These are phyloP conservation scores for Cryptus viduatorius DNA, from an alignment of 2,888 invertebrate genomes.

Conservation along the genomic window DNA sequence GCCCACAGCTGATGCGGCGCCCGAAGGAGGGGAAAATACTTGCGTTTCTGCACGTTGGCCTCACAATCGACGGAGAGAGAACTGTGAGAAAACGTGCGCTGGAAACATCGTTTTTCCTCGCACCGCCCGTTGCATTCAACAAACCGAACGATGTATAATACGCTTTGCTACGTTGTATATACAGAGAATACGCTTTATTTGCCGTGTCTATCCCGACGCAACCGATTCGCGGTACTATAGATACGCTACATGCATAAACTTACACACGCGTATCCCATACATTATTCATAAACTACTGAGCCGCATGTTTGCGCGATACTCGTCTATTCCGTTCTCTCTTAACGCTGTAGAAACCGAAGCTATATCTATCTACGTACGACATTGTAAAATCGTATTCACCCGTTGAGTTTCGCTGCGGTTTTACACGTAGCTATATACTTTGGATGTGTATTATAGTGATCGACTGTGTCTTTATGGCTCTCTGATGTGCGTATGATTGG, in stretches of 20 bases:
- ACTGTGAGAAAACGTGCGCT: constrained; percentile 62
- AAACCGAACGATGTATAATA: neutral
- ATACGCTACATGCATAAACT: constrained; percentile 53
- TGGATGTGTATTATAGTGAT: neutral
- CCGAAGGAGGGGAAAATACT: constrained; percentile 16
- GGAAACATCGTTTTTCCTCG: constrained; percentile 61
- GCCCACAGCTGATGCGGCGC: constrained; percentile 31
- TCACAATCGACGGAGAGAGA: constrained; percentile 57
- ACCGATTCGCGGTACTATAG: constrained; percentile 58
- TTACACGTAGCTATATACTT: constrained; percentile 46
- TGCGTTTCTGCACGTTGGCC: constrained; percentile 37
- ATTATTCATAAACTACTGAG: constrained; percentile 66
- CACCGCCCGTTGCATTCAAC: constrained; percentile 22
- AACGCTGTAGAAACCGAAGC: constrained; percentile 9
- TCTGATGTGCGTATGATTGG: neutral
- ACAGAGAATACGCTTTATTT: constrained; percentile 53
- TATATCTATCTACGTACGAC: constrained; percentile 43
- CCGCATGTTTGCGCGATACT: constrained; percentile 39
- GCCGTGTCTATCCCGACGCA: constrained; percentile 33
- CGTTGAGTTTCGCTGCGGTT: constrained; percentile 60
- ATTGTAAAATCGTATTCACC: constrained; percentile 51
- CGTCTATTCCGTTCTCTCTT: constrained; percentile 23
- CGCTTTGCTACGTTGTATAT: constrained; percentile 9
- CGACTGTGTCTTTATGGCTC: neutral
- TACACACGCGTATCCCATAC: constrained; percentile 64